phyloP scores from a whole-genome alignment of 2,888 invertebrate species.

The Trachelus stipa region DNA sequence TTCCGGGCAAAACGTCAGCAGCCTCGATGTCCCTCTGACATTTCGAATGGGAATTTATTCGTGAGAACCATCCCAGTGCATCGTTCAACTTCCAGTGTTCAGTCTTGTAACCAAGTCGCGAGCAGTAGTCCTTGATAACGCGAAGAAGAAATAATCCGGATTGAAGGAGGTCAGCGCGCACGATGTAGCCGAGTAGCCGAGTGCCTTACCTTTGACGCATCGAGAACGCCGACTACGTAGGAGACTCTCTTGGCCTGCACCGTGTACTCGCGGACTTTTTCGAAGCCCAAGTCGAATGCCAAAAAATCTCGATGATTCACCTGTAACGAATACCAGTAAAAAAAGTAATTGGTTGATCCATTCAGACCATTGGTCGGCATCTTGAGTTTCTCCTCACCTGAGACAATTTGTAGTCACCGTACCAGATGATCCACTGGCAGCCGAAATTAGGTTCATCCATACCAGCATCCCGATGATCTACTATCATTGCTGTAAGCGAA shows the following conservation, averaged over 20 bases:
- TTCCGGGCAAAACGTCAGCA: constrained; percentile 14
- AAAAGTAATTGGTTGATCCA: too few relatives aligned
- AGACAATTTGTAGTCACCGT: constrained; percentile 57
- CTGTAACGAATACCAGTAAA: constrained; percentile 25
- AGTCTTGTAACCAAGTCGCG: constrained; percentile 38
- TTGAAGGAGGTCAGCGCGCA: neutral
- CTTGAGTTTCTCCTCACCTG: constrained; percentile 40
- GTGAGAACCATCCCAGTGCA: neutral
- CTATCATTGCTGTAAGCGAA: constrained; percentile 48
- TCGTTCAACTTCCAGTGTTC: constrained; percentile 35
- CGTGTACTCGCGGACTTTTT: constrained; percentile 42
- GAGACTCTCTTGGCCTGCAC: constrained; percentile 35
- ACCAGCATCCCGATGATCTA: constrained; percentile 57
- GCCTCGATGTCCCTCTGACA: neutral
- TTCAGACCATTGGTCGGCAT: neutral
- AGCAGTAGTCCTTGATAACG: constrained; percentile 42
- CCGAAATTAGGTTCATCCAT: constrained; percentile 54
- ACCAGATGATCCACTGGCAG: constrained; percentile 62
- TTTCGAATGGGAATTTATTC: neutral
- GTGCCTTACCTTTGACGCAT: neutral
- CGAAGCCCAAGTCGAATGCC: constrained; percentile 44
- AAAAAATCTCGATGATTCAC: constrained; percentile 43
- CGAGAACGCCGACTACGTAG: constrained; percentile 43
- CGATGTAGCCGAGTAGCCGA: neutral
- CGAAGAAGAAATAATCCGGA: neutral